Evolutionary conservation across 2,797 vertebrate genomes (phyloP).

Genomic region (Myotis daubentonii): DNA sequence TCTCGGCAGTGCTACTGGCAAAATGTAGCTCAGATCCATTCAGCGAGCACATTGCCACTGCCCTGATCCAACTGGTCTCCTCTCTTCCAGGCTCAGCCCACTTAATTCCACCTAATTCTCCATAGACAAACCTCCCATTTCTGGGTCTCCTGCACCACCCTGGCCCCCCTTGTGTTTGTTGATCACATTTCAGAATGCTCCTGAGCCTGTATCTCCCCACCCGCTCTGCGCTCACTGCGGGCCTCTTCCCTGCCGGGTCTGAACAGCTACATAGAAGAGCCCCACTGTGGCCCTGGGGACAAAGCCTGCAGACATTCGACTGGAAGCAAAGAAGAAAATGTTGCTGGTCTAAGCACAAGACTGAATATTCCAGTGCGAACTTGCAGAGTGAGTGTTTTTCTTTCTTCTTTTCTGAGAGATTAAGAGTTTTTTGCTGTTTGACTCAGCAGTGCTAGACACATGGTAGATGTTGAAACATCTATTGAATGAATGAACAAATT

Average conservation of each 20-base stretch:
- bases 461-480: neutral
- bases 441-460: neutral
- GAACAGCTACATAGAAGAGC: neutral
- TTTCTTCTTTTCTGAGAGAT: neutral
- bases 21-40: neutral
- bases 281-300: neutral
- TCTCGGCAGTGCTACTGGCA: neutral
- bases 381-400: constrained; percentile 13
- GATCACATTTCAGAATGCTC: neutral
- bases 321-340: constrained; percentile 39
- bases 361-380: neutral
- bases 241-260: neutral
- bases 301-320: neutral
- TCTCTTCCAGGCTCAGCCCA: neutral
- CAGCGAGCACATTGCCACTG: neutral
- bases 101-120: neutral
- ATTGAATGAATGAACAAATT: neutral
- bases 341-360: constrained; percentile 40
- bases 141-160: neutral
- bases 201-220: neutral
- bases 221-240: neutral
- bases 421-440: neutral
- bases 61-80: neutral
- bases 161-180: neutral
- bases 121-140: neutral